These are phyloP conservation scores for Pedicia rivosa DNA, from an alignment of 2,888 invertebrate species.

Conservation along the genomic window DNA sequence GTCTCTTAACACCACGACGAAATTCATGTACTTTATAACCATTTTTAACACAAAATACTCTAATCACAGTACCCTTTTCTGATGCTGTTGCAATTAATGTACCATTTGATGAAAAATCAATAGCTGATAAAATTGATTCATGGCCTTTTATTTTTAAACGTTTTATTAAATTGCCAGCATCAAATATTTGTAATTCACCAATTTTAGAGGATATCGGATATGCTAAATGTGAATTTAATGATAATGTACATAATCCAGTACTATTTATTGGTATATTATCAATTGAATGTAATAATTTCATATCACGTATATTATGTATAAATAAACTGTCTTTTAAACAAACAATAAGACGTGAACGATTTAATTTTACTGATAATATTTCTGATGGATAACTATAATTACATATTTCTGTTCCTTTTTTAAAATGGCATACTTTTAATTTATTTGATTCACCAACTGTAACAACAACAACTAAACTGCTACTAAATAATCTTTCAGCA, in stretches of 20 bases:
- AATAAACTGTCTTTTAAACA: constrained; percentile 26
- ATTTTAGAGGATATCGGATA: constrained; percentile 20
- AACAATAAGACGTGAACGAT: constrained; percentile 26
- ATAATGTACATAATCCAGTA: constrained; percentile 26
- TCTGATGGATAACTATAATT: constrained; percentile 29
- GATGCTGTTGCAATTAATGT: constrained; percentile 28
- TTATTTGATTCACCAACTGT: constrained; percentile 27
- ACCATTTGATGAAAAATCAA: constrained; percentile 27
- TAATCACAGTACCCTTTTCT: constrained; percentile 30
- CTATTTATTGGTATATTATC: constrained; percentile 25
- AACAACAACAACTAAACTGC: constrained; percentile 28
- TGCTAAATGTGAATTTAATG: constrained; percentile 27
- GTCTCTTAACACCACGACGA: constrained; percentile 28
- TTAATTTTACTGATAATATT: constrained; percentile 28
- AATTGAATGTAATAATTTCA: constrained; percentile 29
- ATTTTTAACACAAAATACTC: constrained; percentile 29
- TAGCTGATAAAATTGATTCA: constrained; percentile 25
- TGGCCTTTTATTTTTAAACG: constrained; percentile 26
- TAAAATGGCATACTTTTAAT: constrained; percentile 27
- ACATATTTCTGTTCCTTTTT: constrained; percentile 30
- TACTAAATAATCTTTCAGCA: constrained; percentile 28
- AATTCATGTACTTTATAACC: constrained; percentile 30
- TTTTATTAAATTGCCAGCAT: constrained; percentile 22
- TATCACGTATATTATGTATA: constrained; percentile 30
- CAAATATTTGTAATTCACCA: constrained; percentile 27